Base-by-base conservation (phyloP, 2,888 invertebrate genomes). In the Boloria euphrosyne region DNA sequence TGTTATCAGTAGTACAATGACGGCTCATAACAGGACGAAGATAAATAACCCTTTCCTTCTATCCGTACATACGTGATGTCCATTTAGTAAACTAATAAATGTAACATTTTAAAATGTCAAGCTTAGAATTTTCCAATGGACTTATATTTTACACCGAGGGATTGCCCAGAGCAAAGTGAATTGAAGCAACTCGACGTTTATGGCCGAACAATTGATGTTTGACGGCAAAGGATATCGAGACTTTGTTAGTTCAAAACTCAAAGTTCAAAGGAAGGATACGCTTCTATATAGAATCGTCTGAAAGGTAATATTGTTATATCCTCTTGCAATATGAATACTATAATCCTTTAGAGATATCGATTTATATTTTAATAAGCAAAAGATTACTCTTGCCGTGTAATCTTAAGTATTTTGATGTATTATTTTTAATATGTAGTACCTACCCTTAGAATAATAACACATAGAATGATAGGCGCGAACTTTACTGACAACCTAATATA, bases 161-260 rank as follows among this genome's bases (percentile, higher is more conserved):
- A 14, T 17, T 10, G n/a, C 22, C 10, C 55, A 44, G n/a, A 22
- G 22, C n/a, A 2, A 53, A 6, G 14, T 43, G 18, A 44, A 57
- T n/a, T 57, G 57, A 6, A 5, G n/a, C 18, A 14, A n/a, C 2
- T 13, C 44, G 44, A 44, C 44, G 22, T 57, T 46, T 57, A 46
- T 57, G 57, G 16, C 5, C n/a, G 16, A n/a, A 57, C 16, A 53
- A 57, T 27, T 46, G 27, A 57, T 22, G 46, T 57, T 57, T 57
- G 46, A 57, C 57, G 46, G 57, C 13, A 46, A 55, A 57, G 46
- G 22, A 13, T 46, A n/a, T 46, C 57, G 22, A 27, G 22, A 57
- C 10, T 46, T 22, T 57, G 5, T 57, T 27, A 46, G 18, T 27
- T 14, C 13, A 46, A 57, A 16, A 46, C 44, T 46, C 22, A 57